Base-by-base conservation (phyloP, 2,797 vertebrate genomes). In the Astyanax mexicanus region DNA sequence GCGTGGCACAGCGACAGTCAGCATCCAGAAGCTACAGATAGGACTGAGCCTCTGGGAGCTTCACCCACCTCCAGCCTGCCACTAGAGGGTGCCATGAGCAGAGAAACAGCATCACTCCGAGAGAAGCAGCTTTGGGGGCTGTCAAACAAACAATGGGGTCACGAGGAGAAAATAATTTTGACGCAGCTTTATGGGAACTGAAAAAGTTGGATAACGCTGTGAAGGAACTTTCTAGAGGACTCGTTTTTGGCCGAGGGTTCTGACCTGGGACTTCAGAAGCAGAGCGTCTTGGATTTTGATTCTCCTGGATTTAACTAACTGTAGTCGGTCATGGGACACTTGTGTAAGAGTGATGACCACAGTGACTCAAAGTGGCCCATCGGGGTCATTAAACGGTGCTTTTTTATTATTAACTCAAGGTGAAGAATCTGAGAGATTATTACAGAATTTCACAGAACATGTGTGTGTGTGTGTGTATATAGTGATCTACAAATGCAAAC, bases 21-120 rank as follows among this genome's bases (percentile, higher is more conserved):
- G 87, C 89, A 23, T 91, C 93, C 75, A 87, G 91, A 45, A 92
- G 94, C 0, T 92, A 82, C 49, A 95, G 95, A 91, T 97, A 96
- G 93, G 55, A 47, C 47, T 17, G 21, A 58, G 4, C 29, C 35
- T 6, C 32, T 25, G 47, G 37, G 11, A 27, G 64, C 27, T n/a
- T 32, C 47, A 55, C 25, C 25, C 47, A 35, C n/a, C 17, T 45
- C 25, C 6, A 9, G 38, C 29, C 67, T 25, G 32, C 68, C 57
- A n/a, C 57, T 11, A 47, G 57, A 45, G 23, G 57, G 74, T 11
- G 27, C 58, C 17, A 15, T 45, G 23, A 25, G 38, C 32, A 61
- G 51, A 61, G 51, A 57, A 4, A 35, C 74, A 64, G 17, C 37
- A 27, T 21, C 21, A 29, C 52, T 54, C 21, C 49, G 23, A 23